Evolutionary conservation across 2,888 invertebrate genomes (phyloP), one percentile per base, ranked within the genome.

Genomic region (Morpho achilles): DNA sequence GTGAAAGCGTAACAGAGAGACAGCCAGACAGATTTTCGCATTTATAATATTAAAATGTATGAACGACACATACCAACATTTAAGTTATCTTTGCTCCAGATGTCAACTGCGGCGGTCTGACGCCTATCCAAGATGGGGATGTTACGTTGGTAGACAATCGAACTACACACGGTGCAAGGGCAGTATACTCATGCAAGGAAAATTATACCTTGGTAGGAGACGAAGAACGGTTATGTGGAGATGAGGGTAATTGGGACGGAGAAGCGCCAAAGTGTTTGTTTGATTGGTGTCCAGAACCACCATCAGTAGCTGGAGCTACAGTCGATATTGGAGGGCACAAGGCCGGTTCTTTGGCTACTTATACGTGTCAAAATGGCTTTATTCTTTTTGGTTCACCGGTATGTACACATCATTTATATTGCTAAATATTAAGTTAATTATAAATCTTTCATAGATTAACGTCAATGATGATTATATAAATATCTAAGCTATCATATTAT

Each of bases 271-370:
- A 94, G 70, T 97, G 97, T 79, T 84, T 96, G 51, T 96, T 95
- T 75, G 94, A 96, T 82, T 95, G 97, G 97, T 97, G 97, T 77
- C 95, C 96, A 0, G 95, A 96, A 64, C 96, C 97, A 0, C 95
- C 95, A 0, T 91, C 92, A 42, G 94, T 97, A 2, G 90, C 94
- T 7, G 97, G 97, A 0, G 96, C 96, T 1, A 84, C 93, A 0
- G 95, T 97, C 0, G 81, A 90, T 1, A 92, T 93, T 7, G 93
- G 92, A 0, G 96, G 97, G 2, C 94, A 94, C 67, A 93, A 95
- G 62, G 95, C 95, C 3, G 96, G 96, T 3, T 96, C 96, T 0
- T 93, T 94, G 0, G 96, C 97, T 0, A 94, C 93, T 0, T 98
- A 97, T 74, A 91, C 92, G 5, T 98, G 97, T 71, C 94, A 96